Base-by-base conservation (phyloP, 2,797 vertebrate genomes). In the Cottoperca gobio region DNA sequence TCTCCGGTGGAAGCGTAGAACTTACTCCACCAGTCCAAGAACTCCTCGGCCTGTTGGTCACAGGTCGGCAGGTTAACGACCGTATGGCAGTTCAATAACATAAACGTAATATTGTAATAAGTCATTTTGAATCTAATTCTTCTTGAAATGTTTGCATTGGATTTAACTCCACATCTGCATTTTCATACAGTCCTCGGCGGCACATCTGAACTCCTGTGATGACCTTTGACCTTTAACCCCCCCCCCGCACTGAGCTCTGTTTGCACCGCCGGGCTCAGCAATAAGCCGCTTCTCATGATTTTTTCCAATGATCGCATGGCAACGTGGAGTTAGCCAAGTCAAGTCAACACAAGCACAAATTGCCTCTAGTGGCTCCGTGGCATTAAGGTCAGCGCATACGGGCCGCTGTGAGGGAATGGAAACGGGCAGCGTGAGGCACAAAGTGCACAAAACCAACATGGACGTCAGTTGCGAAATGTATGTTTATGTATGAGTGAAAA, bases 21-120 rank as follows among this genome's bases (percentile, higher is more conserved):
- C 81, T 99, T 99, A 88, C 97, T 98, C 98, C 98, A 99, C 98
- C 98, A 99, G 83, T 99, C 98, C 17, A 98, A 95, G 86, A 96
- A 96, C n/a, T 99, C 98, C 61, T 99, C 98, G 50, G 95, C 97
- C 97, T 99, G 88, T 65, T 13, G 72, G 75, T n/a, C 58, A 84
- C 31, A 87, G 33, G 59, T 78, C 50, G 16, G 45, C 35, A 49
- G 17, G 9, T 19, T 26, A n/a, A 39, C n/a, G n/a, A n/a, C n/a
- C n/a, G n/a, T n/a, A n/a, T n/a, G n/a, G n/a, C n/a, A n/a, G n/a
- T n/a, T n/a, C n/a, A n/a, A n/a, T n/a, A n/a, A n/a, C n/a, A n/a
- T n/a, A n/a, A n/a, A n/a, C n/a, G n/a, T n/a, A n/a, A n/a, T n/a
- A n/a, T n/a, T n/a, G n/a, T n/a, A n/a, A n/a, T n/a, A n/a, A n/a